phyloP scores from a whole-genome alignment of 23 tunicate genomes.

The Trididemnum miniatum region DNA sequence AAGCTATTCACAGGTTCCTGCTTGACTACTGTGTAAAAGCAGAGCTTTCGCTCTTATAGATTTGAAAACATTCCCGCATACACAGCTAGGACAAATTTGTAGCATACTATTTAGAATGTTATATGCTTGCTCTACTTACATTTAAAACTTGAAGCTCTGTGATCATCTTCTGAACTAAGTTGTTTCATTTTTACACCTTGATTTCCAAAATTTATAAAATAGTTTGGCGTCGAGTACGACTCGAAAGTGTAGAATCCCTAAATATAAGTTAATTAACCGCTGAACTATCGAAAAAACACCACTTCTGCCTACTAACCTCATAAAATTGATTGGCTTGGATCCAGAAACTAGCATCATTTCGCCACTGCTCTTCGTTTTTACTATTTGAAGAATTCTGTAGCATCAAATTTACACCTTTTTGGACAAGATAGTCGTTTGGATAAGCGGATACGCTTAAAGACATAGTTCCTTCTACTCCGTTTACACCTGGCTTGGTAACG shows the following conservation, averaged over 20 bases:
- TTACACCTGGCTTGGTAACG: slow-evolving; percentile 2
- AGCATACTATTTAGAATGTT: background rate
- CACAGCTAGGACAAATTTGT: no score
- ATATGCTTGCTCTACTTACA: background rate
- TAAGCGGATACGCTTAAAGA: background rate
- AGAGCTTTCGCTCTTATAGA: no score
- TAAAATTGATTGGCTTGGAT: background rate
- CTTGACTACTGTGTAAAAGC: no score
- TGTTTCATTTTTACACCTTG: background rate
- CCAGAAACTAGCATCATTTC: background rate
- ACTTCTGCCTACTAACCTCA: slow-evolving; percentile 3
- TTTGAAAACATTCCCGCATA: no score
- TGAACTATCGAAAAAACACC: no score
- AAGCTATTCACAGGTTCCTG: no score
- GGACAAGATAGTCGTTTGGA: background rate
- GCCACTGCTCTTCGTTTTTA: background rate
- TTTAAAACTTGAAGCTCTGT: background rate
- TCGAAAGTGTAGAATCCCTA: background rate
- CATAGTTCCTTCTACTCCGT: slow-evolving; percentile 7
- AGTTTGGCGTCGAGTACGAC: background rate
- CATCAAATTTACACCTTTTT: background rate
- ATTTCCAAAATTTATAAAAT: background rate
- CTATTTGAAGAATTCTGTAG: background rate
- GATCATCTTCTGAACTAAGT: background rate
- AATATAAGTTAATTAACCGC: no score